Evolutionary conservation across 2,113 vertebrate species (phyloP), one percentile per base, ranked within the genome.

Genomic region (Lethenteron reissneri): DNA sequence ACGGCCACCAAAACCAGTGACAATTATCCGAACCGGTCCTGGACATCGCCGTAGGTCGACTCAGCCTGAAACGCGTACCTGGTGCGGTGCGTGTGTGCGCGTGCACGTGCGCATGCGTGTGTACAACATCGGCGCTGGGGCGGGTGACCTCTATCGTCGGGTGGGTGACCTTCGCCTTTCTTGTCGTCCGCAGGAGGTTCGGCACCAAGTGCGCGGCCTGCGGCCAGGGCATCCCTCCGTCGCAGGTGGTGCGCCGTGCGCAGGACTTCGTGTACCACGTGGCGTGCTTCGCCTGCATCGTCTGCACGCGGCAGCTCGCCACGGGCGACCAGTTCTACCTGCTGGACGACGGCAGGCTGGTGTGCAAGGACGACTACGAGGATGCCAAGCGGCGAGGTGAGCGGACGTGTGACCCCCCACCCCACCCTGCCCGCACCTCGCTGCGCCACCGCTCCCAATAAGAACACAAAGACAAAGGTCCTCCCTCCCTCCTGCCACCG

Each of bases 261-360:
- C 92, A 99, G 81, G 94, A 99, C 81, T 99, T 99, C 14, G 94
- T 97, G 75, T 99, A 97, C 80, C 94, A 99, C 80, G 85, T 99
- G 70, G 91, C 91, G 80, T 99, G 94, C 83, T 99, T 99, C 0
- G 86, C 92, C 77, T 99, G 94, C 75, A 85, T 99, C 77, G 96
- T 99, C 85, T 99, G 94, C 79, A 95, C 82, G 83, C 84, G 91
- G 57, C 94, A 99, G 79, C 83, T 97, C 80, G 88, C 91, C 82
- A 99, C 94, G 0, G 94, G 92, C 0, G 94, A 99, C 1, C 90
- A 96, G 84, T 97, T 99, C 80, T 96, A 96, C 83, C 88, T 99
- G 79, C 92, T 99, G 94, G 94, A 99, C 79, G 94, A 99, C 0
- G 92, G 94, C 71, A 81, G 94, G 74, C 84, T 99, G 76, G 92